Evolutionary conservation across 2,888 invertebrate species (phyloP).

Genomic region (Homarus gammarus): DNA sequence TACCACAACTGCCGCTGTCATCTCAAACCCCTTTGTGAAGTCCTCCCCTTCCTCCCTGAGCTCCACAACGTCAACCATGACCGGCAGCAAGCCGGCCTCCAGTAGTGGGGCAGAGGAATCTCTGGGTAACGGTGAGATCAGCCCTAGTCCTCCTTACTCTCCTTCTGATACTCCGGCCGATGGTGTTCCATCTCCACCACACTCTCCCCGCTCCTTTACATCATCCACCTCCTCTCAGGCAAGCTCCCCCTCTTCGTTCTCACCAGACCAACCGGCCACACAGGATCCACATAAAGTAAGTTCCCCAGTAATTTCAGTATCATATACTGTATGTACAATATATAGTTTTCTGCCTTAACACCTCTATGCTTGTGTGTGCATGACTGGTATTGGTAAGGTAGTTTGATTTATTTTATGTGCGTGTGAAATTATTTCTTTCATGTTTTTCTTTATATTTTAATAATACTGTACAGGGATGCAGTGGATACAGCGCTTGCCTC

Average conservation of each 20-base stretch:
- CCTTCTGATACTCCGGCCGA: constrained; percentile 40
- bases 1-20: constrained; percentile 47
- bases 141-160: constrained; percentile 48
- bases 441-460: too few relatives aligned
- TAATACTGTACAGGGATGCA: too few relatives aligned
- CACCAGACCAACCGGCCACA: constrained; percentile 12
- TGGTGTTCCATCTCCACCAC: constrained; percentile 45
- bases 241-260: constrained; percentile 36
- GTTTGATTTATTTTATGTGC: too few relatives aligned
- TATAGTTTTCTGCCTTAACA: too few relatives aligned
- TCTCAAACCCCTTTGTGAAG: constrained; percentile 60
- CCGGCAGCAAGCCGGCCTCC: constrained; percentile 46
- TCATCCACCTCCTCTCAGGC: constrained; percentile 48
- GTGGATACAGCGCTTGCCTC: too few relatives aligned
- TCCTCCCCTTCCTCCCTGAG: constrained; percentile 44
- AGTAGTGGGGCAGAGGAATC: constrained; percentile 45
- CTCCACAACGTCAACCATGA: constrained; percentile 49
- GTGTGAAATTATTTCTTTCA: too few relatives aligned
- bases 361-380: neutral
- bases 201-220: constrained; percentile 50
- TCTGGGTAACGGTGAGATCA: constrained; percentile 28
- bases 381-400: neutral
- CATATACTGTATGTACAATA: neutral
- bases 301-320: neutral
- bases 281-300: constrained; percentile 39